phyloP scores from a whole-genome alignment of 2,888 invertebrate species.

The Himalopsyche tibetana region DNA sequence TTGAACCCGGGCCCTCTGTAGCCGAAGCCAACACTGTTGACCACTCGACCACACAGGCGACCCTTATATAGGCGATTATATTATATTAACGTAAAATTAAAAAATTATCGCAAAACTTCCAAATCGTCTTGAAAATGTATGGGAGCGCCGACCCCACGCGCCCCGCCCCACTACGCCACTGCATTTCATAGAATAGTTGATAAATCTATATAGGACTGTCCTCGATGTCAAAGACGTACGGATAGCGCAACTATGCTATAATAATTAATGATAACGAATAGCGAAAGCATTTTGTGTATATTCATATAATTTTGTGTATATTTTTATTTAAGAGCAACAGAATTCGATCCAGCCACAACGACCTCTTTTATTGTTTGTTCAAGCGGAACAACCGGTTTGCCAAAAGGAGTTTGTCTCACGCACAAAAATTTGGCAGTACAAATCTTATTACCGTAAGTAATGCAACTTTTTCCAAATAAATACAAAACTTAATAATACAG shows the following conservation, averaged over 20 bases:
- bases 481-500: too few species aligned
- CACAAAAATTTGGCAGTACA: constrained; percentile 57
- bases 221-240: background rate
- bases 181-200: too few species aligned
- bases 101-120: too few species aligned
- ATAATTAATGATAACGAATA: background rate
- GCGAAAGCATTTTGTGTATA: too few species aligned
- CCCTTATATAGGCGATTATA: too few species aligned
- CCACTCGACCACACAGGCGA: too few species aligned
- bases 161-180: too few species aligned
- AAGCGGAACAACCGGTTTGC: constrained; percentile 69
- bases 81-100: too few species aligned
- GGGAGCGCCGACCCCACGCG: too few species aligned
- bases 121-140: too few species aligned
- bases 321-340: constrained; percentile 49
- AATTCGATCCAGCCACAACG: constrained; percentile 60
- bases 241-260: background rate
- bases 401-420: constrained; percentile 69
- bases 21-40: too few species aligned
- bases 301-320: background rate
- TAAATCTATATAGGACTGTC: background rate
- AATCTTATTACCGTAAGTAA: constrained; percentile 57
- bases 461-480: background rate
- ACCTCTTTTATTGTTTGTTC: constrained; percentile 68
- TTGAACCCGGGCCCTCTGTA: too few species aligned